Conservation (phyloP, 2,888 invertebrate genomes). For the Tenthredo livida region DNA sequence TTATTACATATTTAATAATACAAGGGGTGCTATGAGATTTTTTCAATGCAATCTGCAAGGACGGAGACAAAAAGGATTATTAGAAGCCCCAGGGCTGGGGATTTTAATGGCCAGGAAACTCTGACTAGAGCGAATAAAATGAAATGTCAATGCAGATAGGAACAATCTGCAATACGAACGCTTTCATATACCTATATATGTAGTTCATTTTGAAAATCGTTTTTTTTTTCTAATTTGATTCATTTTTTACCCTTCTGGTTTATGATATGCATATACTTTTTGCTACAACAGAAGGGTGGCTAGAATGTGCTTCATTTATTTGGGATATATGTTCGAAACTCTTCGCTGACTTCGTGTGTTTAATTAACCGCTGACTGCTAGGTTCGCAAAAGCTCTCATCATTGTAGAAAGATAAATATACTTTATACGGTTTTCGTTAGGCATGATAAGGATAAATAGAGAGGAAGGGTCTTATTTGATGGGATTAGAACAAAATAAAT, state of each 20-base stretch:
- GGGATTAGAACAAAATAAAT: not conserved
- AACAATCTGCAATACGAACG: not conserved
- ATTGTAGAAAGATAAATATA: not conserved
- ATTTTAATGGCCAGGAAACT: conserved; percentile 34
- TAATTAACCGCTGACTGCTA: conserved; percentile 11
- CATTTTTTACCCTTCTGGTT: not conserved
- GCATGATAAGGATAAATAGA: not conserved
- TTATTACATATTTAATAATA: conserved; percentile 11
- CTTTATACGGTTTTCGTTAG: not conserved
- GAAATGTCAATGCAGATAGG: not conserved
- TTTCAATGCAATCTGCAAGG: conserved; percentile 17
- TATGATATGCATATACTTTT: not conserved
- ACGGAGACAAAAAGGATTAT: conserved; percentile 13
- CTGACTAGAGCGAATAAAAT: not conserved
- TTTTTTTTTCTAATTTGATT: not conserved
- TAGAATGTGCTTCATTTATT: not conserved
- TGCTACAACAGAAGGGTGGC: not conserved
- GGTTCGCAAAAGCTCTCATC: not conserved
- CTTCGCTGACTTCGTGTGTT: not conserved
- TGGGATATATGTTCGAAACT: not conserved
- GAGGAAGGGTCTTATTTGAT: not conserved
- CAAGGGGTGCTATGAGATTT: not conserved
- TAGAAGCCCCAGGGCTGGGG: conserved; percentile 8
- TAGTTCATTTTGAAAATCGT: not conserved
- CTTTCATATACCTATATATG: not conserved